A percentile compares a stretch with the other conserved stretches of the same genome.
Evolutionary conservation across 2,797 vertebrate genomes (phyloP).

Genomic region (Knipowitschia caucasica): DNA sequence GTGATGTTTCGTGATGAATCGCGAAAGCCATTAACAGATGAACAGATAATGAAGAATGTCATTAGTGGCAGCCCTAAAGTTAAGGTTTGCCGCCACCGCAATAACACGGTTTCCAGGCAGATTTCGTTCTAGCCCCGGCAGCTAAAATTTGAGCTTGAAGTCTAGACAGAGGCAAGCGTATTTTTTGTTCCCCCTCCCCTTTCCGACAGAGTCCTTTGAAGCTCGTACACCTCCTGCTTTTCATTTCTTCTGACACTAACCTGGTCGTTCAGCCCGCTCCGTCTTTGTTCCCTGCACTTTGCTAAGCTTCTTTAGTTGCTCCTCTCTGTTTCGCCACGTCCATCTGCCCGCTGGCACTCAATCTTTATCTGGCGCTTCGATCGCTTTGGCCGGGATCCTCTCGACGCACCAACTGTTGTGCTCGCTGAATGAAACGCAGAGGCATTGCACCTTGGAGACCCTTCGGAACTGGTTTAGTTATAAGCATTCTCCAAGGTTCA

Average conservation of each 20-base stretch:
- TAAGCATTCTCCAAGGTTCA: slow-evolving; percentile 25
- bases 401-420: slow-evolving; percentile 65
- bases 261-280: slow-evolving; percentile 46
- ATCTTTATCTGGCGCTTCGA: slow-evolving; percentile 64
- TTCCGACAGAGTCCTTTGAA: slow-evolving; percentile 26
- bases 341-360: slow-evolving; percentile 64
- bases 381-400: slow-evolving; percentile 61
- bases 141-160: slow-evolving; percentile 10
- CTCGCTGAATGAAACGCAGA: slow-evolving; percentile 42
- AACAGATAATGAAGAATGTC: slow-evolving; percentile 10
- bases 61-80: background rate
- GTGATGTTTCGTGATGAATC: background rate
- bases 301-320: slow-evolving; percentile 50
- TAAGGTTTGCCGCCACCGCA: slow-evolving; percentile 7
- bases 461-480: slow-evolving; percentile 27
- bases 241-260: slow-evolving; percentile 57
- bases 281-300: slow-evolving; percentile 61
- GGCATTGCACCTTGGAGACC: slow-evolving; percentile 45
- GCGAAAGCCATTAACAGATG: background rate
- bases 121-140: slow-evolving; percentile 21
- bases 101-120: slow-evolving; percentile 18
- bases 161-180: slow-evolving; percentile 11
- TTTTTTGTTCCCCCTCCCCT: background rate
- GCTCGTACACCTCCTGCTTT: slow-evolving; percentile 20
- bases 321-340: slow-evolving; percentile 60